Conservation (phyloP, 2,113 vertebrate genomes). For the Piaya cayana region DNA sequence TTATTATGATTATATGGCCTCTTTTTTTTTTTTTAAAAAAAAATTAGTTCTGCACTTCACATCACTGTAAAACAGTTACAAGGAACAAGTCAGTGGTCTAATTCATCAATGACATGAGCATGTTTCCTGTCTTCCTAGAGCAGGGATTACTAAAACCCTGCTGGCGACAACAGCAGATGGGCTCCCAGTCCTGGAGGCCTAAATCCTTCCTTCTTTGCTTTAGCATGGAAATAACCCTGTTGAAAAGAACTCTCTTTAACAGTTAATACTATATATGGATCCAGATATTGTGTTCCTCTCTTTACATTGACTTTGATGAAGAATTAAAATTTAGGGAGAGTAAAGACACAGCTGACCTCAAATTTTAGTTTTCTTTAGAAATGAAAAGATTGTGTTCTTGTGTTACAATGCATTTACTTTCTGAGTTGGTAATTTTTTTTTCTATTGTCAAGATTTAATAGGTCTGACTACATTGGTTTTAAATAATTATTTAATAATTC, state of each 20-base stretch:
- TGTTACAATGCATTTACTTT: not conserved
- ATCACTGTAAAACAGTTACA: not conserved
- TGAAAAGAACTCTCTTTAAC: not conserved
- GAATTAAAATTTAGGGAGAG: not conserved
- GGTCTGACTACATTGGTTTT: not conserved
- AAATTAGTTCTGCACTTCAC: not conserved
- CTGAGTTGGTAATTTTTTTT: not conserved
- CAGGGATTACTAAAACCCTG: accelerated
- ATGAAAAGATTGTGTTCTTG: not conserved
- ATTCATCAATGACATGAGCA: not conserved
- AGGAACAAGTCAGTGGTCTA: not conserved
- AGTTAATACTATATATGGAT: not conserved
- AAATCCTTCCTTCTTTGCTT: not conserved
- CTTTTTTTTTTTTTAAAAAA: not conserved
- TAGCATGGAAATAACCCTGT: not conserved
- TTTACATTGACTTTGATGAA: not conserved
- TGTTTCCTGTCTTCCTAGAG: not conserved
- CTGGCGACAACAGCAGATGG: not conserved
- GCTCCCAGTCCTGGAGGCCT: not conserved
- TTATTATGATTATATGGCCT: not conserved
- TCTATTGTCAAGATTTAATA: not conserved
- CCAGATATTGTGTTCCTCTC: not conserved
- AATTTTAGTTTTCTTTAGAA: not conserved
- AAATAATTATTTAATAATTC: not conserved
- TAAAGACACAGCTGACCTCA: not conserved